These are phyloP conservation scores for Drosophila picticornis DNA, from an alignment of 2,888 invertebrate species.

Conservation along the genomic window DNA sequence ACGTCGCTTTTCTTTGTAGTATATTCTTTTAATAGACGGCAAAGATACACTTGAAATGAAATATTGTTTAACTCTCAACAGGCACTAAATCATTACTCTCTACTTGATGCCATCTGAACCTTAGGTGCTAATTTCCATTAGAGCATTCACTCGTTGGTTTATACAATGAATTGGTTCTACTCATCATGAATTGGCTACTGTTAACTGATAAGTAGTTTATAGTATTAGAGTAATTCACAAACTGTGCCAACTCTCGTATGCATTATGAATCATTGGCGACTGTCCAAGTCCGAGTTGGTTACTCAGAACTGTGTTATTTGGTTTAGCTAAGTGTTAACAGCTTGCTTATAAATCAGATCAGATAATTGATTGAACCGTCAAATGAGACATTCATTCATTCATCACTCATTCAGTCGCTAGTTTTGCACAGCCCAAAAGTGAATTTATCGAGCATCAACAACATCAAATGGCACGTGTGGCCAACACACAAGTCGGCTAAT, in stretches of 20 bases:
- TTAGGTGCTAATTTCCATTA: background rate
- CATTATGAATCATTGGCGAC: background rate
- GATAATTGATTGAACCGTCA: background rate
- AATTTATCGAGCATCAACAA: background rate
- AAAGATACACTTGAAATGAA: too few relatives aligned
- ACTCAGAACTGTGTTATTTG: constrained; percentile 3
- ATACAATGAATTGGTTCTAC: background rate
- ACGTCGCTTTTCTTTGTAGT: background rate
- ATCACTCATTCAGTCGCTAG: background rate
- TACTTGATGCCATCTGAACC: background rate
- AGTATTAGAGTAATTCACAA: background rate
- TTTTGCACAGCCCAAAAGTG: background rate
- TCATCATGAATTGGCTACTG: background rate
- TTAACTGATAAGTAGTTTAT: background rate
- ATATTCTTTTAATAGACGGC: background rate
- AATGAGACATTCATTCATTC: background rate
- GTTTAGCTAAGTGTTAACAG: constrained; percentile 7
- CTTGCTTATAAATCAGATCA: background rate
- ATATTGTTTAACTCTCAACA: background rate
- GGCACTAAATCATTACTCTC: background rate
- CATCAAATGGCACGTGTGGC: constrained; percentile 18
- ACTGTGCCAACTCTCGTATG: background rate
- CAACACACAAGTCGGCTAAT: constrained; percentile 15
- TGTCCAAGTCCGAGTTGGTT: background rate
- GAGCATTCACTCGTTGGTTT: background rate